These are phyloP conservation scores for Dendroctonus valens DNA, from an alignment of 1,140 invertebrate species.

Conservation along the genomic window DNA sequence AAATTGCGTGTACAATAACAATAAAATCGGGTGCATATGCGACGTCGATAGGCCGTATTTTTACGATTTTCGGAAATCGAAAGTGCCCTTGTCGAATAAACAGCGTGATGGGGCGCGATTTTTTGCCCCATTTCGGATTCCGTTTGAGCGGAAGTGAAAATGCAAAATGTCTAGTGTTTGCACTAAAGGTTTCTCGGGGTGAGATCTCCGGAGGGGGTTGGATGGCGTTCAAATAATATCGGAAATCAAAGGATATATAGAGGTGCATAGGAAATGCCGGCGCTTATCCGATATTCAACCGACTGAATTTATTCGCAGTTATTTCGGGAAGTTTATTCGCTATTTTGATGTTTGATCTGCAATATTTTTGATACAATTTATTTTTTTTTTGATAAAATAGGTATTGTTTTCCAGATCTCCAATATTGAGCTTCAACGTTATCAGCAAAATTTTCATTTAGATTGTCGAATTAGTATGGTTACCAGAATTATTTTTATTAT, in stretches of 20 bases:
- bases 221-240: constrained; percentile 23
- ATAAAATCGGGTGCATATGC: constrained; percentile 22
- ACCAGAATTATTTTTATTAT: no score
- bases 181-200: constrained; percentile 13
- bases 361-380: no score
- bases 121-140: constrained; percentile 30
- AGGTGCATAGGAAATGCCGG: constrained; percentile 28
- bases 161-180: constrained; percentile 31
- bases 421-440: not conserved
- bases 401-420: no score
- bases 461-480: no score
- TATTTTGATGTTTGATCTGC: not conserved
- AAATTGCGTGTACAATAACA: constrained; percentile 25
- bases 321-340: constrained; percentile 5
- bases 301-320: constrained; percentile 13
- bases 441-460: not conserved
- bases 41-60: constrained; percentile 20
- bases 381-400: no score
- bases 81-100: constrained; percentile 27
- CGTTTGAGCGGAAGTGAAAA: constrained; percentile 32
- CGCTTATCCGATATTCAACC: constrained; percentile 28
- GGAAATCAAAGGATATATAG: constrained; percentile 32
- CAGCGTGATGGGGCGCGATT: constrained; percentile 11
- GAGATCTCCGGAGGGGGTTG: constrained; percentile 7
- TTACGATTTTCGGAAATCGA: constrained; percentile 32